These are phyloP conservation scores for Polyodon spathula DNA, from an alignment of 2,113 vertebrate species.

Conservation along the genomic window DNA sequence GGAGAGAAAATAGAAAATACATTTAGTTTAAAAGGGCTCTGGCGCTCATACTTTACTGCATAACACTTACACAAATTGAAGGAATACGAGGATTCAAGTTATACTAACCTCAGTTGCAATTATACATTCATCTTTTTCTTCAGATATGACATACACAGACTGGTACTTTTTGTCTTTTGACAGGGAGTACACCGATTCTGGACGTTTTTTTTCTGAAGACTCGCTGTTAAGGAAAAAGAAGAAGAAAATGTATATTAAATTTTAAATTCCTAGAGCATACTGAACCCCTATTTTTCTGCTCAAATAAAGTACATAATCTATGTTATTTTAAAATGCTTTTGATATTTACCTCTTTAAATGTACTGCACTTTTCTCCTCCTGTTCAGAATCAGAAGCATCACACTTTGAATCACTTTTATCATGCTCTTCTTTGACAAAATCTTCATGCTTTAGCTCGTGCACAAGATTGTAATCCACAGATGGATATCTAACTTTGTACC, in stretches of 20 bases:
- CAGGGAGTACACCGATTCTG: constrained; percentile 59
- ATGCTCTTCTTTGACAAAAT: constrained; percentile 61
- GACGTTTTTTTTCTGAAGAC: constrained; percentile 66
- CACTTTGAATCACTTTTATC: constrained; percentile 68
- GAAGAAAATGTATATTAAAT: constrained; percentile 29
- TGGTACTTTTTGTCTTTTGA: constrained; percentile 94
- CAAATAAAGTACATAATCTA: neutral
- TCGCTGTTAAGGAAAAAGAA: constrained; percentile 55
- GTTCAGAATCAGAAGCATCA: constrained; percentile 62
- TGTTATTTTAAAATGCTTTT: neutral
- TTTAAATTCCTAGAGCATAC: neutral
- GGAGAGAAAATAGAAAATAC: constrained; percentile 23
- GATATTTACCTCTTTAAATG: constrained; percentile 69
- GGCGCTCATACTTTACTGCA: neutral
- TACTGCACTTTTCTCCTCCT: constrained; percentile 66
- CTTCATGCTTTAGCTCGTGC: constrained; percentile 75
- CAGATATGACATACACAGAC: constrained; percentile 94
- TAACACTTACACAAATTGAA: neutral
- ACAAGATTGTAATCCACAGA: constrained; percentile 92
- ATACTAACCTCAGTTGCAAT: constrained; percentile 93
- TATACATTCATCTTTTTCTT: constrained; percentile 93
- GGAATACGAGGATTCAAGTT: no score
- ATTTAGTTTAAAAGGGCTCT: neutral
- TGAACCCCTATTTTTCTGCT: neutral
- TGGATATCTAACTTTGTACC: constrained; percentile 78